Conservation (phyloP, 2,113 vertebrate species). For the Rana temporaria region DNA sequence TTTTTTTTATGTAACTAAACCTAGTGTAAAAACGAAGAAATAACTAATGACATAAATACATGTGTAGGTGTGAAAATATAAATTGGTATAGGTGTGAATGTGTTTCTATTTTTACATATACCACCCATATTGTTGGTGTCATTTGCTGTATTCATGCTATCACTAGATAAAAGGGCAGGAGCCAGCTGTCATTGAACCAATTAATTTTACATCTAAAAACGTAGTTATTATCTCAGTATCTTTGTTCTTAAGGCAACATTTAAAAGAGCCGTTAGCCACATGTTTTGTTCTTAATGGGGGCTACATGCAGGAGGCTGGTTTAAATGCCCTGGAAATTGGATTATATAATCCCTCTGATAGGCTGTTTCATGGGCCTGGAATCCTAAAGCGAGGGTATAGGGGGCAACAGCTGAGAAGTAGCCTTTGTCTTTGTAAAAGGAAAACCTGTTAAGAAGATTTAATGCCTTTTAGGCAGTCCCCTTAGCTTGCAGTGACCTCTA, state of each 20-base stretch:
- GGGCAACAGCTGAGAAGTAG: conserved; percentile 50
- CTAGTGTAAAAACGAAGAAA: not conserved
- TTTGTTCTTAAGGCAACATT: conserved; percentile 1
- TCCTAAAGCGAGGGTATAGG: conserved; percentile 39
- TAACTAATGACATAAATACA: not conserved
- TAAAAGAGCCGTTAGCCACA: not conserved
- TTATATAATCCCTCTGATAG: conserved; percentile 38
- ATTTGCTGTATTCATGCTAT: not conserved
- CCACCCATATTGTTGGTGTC: conserved; percentile 17
- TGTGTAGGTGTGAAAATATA: conserved; percentile 21
- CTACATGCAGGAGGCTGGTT: conserved; percentile 36
- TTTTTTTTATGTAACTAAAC: not conserved
- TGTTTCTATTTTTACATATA: conserved; percentile 34
- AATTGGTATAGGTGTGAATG: conserved; percentile 26
- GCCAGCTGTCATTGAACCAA: conserved; percentile 10
- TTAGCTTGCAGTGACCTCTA: conserved; percentile 64
- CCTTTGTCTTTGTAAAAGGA: conserved; percentile 53
- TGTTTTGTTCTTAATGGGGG: conserved; percentile 9
- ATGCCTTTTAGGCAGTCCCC: conserved; percentile 63
- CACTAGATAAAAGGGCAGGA: not conserved
- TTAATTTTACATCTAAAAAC: conserved; percentile 14
- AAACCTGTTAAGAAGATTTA: conserved; percentile 61
- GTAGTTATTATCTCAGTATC: not conserved
- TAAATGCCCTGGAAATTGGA: conserved; percentile 45
- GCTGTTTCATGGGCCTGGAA: conserved; percentile 33